Base-by-base conservation (phyloP, 1,140 invertebrate species). In the Onthophagus taurus region DNA sequence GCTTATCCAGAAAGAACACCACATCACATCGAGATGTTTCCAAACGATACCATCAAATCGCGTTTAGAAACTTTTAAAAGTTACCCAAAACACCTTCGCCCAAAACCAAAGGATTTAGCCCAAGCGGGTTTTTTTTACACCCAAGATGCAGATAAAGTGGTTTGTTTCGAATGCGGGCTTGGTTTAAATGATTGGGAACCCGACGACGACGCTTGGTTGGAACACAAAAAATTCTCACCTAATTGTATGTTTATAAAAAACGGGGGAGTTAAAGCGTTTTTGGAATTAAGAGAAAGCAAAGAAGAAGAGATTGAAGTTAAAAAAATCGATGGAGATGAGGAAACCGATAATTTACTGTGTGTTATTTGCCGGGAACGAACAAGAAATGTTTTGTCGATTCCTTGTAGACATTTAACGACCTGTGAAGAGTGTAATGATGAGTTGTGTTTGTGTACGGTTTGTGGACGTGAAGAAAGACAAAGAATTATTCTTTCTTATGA, bases 361-460 rank as follows among this genome's bases (percentile, higher is more conserved):
- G 80, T 80, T 65, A 80, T 83, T 42, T 84, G 81, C 64, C 86
- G 81, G 66, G 76, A 74, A 44, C 75, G 78, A 52, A 83, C 87
- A 64, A 75, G 85, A 46, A 81, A 81, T 48, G 77, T 88, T 38
- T 81, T 85, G 46, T 90, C 91, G 65, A 68, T 91, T 52, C 89
- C 81, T 3, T 84, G 81, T 67, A 84, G 88, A 20, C 89, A 92
- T 66, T 34, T 43, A 23, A 76, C 90, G 41, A 80, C 84, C 21
- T 92, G 89, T 65, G 74, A 76, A 8, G 72, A 77, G 16, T 92
- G 89, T 68, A 83, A 86, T 3, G 73, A 81, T 2, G 75, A 77
- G 43, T 69, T 92, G 52, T 70, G 71, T 23, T 75, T 74, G 9
- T 92, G 89, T 62, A 83, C 85, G 23, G 72, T 91, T 42, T 92